Evolutionary conservation across 1,140 invertebrate genomes (phyloP).

Genomic region (Drosophila tropicalis): DNA sequence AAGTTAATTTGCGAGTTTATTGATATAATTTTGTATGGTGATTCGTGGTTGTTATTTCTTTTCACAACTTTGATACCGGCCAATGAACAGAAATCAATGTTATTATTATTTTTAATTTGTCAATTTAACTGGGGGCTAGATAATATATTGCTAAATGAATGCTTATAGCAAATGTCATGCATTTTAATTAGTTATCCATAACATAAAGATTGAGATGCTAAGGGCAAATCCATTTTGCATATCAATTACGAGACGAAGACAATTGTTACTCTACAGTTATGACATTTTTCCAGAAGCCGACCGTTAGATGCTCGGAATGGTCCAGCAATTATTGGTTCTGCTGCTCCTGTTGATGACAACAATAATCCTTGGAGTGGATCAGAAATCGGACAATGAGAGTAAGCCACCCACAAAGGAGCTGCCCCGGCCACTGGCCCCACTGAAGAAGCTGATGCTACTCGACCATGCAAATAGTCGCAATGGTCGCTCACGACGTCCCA

Average conservation of each 20-base stretch:
- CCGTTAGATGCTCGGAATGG: conserved; percentile 38
- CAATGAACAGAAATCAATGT: conserved; percentile 24
- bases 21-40: conserved; percentile 30
- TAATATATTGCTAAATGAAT: neutral
- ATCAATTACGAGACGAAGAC: conserved; percentile 22
- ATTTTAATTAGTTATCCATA: neutral
- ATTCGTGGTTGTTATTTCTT: conserved; percentile 4
- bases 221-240: neutral
- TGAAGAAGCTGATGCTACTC: conserved; percentile 8
- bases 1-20: conserved; percentile 53
- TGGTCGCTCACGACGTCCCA: conserved; percentile 61
- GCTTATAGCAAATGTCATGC: conserved; percentile 1
- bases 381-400: conserved; percentile 23
- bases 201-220: neutral
- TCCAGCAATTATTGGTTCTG: conserved; percentile 36
- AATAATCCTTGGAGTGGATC: neutral
- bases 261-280: conserved; percentile 29
- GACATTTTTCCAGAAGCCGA: conserved; percentile 40
- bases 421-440: conserved; percentile 45
- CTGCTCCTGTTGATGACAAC: conserved; percentile 24
- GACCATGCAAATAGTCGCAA: conserved; percentile 31
- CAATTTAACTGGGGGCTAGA: conserved; percentile 33
- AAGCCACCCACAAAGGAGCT: conserved; percentile 61
- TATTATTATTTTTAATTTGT: conserved; percentile 17
- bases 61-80: conserved; percentile 22